A percentile compares a stretch with the other conserved stretches of the same genome.
Conservation (phyloP, 2,797 vertebrate genomes). For the Siniperca undulata region DNA sequence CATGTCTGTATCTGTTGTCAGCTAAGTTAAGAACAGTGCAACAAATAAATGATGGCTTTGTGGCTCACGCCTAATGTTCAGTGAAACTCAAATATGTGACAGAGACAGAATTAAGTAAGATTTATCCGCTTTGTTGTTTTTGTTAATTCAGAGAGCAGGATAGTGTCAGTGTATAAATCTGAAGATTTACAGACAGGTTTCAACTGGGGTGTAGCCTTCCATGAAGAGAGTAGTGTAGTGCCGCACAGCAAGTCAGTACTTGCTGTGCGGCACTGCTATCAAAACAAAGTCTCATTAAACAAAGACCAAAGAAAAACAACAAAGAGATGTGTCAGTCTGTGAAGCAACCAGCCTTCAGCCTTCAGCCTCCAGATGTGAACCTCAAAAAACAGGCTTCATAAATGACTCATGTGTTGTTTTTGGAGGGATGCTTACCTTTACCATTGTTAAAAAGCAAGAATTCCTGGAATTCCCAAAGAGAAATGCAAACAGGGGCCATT, state of each 20-base stretch:
- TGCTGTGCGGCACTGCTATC: constrained; percentile 19
- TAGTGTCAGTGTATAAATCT: constrained; percentile 8
- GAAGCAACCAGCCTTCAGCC: constrained; percentile 30
- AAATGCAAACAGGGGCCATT: constrained; percentile 50
- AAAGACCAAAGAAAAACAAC: constrained; percentile 58
- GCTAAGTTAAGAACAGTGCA: not conserved
- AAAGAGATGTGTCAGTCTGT: constrained; percentile 41
- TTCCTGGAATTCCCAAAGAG: constrained; percentile 38
- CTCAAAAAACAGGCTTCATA: constrained; percentile 25
- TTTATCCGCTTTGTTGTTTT: constrained; percentile 5
- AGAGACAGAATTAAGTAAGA: not conserved
- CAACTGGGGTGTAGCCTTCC: constrained; percentile 17
- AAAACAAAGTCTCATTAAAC: constrained; percentile 66
- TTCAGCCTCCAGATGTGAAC: constrained; percentile 43
- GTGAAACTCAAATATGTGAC: not conserved
- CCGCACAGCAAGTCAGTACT: constrained; percentile 29
- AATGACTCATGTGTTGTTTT: constrained; percentile 35
- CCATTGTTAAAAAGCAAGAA: constrained; percentile 27
- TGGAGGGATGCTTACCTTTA: constrained; percentile 40
- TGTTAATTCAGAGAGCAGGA: constrained; percentile 10
- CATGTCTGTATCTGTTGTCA: constrained; percentile 9
- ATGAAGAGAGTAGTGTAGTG: constrained; percentile 18
- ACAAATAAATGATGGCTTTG: not conserved
- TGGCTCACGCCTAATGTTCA: not conserved
- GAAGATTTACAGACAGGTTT: constrained; percentile 44